phyloP scores from a whole-genome alignment of 1,140 invertebrate genomes.

The Sitobion miscanthi region DNA sequence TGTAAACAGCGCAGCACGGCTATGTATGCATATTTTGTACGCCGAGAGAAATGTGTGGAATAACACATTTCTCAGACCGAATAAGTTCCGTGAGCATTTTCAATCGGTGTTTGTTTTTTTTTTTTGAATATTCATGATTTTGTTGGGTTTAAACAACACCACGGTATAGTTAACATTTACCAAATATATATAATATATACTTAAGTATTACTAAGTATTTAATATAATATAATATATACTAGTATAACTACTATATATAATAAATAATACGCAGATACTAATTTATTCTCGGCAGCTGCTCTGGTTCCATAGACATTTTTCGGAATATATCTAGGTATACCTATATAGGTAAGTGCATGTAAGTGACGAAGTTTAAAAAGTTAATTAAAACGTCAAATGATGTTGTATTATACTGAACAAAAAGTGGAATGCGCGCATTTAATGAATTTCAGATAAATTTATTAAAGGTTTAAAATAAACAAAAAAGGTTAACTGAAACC shows the following conservation, averaged over 20 bases:
- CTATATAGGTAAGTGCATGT: neutral
- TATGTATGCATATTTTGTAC: neutral
- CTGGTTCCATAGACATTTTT: neutral
- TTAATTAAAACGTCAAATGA: neutral
- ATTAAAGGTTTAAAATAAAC: slow-evolving; percentile 3
- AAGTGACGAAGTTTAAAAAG: neutral
- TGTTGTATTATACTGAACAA: neutral
- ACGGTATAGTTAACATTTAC: neutral
- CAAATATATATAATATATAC: neutral
- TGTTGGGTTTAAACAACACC: neutral
- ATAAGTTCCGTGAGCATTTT: no score
- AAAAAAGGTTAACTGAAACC: neutral
- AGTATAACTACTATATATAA: neutral
- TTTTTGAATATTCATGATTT: no score
- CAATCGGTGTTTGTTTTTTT: no score
- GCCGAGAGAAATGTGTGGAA: neutral
- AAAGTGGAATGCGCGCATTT: neutral
- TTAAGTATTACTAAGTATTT: no score
- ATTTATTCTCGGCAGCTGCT: neutral
- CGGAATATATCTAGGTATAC: neutral
- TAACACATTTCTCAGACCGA: neutral
- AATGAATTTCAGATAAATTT: neutral
- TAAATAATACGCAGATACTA: neutral
- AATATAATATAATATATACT: no score
- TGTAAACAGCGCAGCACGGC: no score